Percentiles rank a stretch among this genome's conserved stretches.
phyloP scores from a whole-genome alignment of 1,140 invertebrate species.

The Melanaphis sacchari region DNA sequence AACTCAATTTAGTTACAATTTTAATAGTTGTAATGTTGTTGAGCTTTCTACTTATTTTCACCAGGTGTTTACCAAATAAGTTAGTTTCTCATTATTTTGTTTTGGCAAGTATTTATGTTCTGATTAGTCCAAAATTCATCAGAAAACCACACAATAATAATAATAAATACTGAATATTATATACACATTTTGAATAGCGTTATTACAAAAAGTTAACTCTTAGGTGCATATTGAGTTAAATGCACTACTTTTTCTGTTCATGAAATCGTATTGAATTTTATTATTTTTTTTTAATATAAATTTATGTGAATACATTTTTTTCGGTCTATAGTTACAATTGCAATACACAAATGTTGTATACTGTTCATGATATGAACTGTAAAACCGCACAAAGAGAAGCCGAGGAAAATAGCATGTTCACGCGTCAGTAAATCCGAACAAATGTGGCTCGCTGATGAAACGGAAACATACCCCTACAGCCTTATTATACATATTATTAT shows the following conservation, averaged over 20 bases:
- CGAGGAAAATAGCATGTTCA: background rate
- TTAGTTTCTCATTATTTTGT: background rate
- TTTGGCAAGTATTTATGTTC: background rate
- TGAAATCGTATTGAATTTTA: background rate
- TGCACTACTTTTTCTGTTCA: background rate
- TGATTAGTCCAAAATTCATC: background rate
- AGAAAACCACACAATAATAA: background rate
- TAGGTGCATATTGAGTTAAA: background rate
- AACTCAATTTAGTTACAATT: background rate
- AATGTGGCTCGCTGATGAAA: background rate
- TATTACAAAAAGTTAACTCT: background rate
- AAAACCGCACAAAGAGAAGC: background rate
- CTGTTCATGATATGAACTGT: background rate
- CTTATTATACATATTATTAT: background rate
- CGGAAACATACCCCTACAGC: background rate
- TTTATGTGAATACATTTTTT: background rate
- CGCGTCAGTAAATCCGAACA: background rate
- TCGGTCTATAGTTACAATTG: background rate
- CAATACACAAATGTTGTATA: background rate
- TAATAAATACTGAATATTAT: background rate
- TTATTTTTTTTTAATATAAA: no score
- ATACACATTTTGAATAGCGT: background rate
- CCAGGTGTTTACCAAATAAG: background rate
- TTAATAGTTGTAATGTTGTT: background rate
- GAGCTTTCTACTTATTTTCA: background rate